These are phyloP conservation scores for Trichomycterus rosablanca DNA, from an alignment of 2,113 vertebrate species.

Conservation along the genomic window DNA sequence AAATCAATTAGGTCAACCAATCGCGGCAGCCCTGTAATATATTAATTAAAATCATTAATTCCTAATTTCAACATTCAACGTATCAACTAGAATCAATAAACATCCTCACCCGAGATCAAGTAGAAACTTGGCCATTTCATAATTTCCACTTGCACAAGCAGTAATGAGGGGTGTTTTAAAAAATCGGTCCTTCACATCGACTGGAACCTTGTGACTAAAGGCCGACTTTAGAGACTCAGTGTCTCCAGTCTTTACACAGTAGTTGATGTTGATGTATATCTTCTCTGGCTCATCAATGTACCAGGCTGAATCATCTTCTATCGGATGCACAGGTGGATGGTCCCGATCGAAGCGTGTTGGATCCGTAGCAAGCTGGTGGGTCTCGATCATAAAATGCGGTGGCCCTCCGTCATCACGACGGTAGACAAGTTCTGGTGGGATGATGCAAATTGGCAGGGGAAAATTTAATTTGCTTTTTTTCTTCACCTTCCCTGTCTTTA, in stretches of 20 bases:
- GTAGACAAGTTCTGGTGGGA: slow-evolving; percentile 52
- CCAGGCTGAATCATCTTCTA: slow-evolving; percentile 85
- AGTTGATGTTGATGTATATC: slow-evolving; percentile 72
- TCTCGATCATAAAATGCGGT: slow-evolving; percentile 79
- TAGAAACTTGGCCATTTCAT: slow-evolving; percentile 75
- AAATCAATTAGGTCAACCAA: no score
- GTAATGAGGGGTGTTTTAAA: slow-evolving; percentile 90
- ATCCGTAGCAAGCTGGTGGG: slow-evolving; percentile 61
- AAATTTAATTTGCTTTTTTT: slow-evolving; percentile 66
- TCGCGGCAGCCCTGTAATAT: no score
- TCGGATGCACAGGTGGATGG: slow-evolving; percentile 71
- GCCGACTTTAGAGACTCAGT: slow-evolving; percentile 80
- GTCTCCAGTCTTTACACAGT: slow-evolving; percentile 76
- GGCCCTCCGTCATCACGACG: slow-evolving; percentile 72
- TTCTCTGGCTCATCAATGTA: slow-evolving; percentile 74
- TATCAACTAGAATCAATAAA: no score
- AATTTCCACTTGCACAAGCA: slow-evolving; percentile 78
- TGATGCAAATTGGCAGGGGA: slow-evolving; percentile 76
- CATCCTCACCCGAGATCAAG: slow-evolving; percentile 75
- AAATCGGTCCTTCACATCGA: slow-evolving; percentile 79
- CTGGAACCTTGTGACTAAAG: slow-evolving; percentile 73
- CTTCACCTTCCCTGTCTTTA: slow-evolving; percentile 53
- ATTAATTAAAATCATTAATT: no score
- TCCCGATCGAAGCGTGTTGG: slow-evolving; percentile 58
- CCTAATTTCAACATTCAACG: no score